A percentile compares a stretch with the other conserved stretches of the same genome.
Evolutionary conservation across 2,113 vertebrate species (phyloP).

Genomic region (Cavia aperea): DNA sequence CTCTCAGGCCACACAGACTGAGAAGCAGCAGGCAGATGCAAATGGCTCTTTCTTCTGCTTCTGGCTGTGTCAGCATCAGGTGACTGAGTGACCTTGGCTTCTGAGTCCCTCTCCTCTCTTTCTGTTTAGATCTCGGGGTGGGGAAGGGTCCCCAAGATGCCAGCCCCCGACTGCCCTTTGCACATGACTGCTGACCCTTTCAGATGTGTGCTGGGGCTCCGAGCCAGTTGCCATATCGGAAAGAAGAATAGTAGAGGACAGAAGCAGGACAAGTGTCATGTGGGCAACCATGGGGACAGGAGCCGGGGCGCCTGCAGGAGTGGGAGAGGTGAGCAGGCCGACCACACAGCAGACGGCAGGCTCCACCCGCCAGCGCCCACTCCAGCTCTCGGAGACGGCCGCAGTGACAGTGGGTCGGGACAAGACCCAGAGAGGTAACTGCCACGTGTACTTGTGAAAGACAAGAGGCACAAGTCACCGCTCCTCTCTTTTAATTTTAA

Average conservation of each 20-base stretch:
- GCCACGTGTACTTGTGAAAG: background rate
- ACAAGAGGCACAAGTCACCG: background rate
- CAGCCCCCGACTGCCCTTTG: fast-evolving
- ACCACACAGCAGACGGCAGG: fast-evolving
- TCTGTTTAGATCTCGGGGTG: background rate
- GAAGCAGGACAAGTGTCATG: fast-evolving
- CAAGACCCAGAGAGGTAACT: no score
- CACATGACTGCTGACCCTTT: background rate
- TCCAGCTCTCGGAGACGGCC: fast-evolving
- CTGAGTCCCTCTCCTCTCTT: background rate
- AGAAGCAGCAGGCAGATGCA: background rate
- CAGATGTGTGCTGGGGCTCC: background rate
- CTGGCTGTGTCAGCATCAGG: background rate
- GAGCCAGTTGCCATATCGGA: fast-evolving
- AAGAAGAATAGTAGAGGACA: fast-evolving
- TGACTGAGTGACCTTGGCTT: no score
- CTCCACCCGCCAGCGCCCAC: fast-evolving
- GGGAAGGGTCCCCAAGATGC: fast-evolving
- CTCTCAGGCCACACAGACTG: background rate
- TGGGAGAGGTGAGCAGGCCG: fast-evolving
- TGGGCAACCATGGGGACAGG: fast-evolving
- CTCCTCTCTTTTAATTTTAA: conserved; percentile 46
- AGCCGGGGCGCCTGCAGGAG: background rate
- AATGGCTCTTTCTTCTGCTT: fast-evolving
- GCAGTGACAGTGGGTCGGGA: fast-evolving